Evolutionary conservation across 2,113 vertebrate species (phyloP).

Genomic region (Thomomys bottae): DNA sequence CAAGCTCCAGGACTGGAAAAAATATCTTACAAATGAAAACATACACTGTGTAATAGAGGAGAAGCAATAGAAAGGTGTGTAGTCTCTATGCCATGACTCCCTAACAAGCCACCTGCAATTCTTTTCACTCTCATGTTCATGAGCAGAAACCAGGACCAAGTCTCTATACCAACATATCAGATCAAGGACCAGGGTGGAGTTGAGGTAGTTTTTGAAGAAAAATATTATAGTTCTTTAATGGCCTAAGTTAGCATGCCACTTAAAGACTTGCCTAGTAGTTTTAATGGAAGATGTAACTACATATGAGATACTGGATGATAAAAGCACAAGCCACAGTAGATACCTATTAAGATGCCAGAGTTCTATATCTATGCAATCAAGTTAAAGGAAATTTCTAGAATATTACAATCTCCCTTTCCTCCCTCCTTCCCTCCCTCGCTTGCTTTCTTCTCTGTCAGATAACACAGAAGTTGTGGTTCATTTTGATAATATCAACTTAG

Average conservation of each 20-base stretch:
- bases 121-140: not conserved
- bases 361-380: not conserved
- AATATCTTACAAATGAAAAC: too few relatives aligned
- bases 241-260: not conserved
- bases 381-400: not conserved
- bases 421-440: too few relatives aligned
- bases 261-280: not conserved
- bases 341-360: too few relatives aligned
- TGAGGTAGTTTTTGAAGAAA: not conserved
- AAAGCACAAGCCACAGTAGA: not conserved
- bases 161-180: not conserved
- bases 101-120: not conserved
- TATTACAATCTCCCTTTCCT: not conserved
- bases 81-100: not conserved
- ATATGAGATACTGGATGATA: not conserved
- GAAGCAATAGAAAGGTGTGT: not conserved
- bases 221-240: not conserved
- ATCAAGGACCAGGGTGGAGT: not conserved
- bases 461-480: slow-evolving; percentile 39
- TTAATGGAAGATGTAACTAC: not conserved
- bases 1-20: too few relatives aligned
- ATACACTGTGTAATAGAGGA: not conserved
- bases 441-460: not conserved
- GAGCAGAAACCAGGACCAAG: not conserved
- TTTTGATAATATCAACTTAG: slow-evolving; percentile 51